Conservation (phyloP, 2,113 vertebrate genomes). For the Sigmodon hispidus region DNA sequence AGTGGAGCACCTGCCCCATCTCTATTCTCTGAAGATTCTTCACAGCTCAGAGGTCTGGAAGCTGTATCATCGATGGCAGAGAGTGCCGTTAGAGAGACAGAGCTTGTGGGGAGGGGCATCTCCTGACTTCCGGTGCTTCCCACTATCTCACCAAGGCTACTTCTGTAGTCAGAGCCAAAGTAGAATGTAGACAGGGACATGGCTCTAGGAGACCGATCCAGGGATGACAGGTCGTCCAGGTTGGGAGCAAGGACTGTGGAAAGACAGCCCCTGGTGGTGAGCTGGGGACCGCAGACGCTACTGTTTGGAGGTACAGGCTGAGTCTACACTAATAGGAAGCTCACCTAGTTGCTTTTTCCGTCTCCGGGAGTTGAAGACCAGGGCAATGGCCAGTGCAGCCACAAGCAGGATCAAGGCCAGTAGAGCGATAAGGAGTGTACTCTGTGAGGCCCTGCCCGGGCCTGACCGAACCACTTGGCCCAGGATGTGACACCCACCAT, state of each 20-base stretch:
- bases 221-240: neutral
- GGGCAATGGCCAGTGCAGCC: slow-evolving; percentile 82
- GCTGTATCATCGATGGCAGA: slow-evolving; percentile 59
- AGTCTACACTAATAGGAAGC: neutral
- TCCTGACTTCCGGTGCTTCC: neutral
- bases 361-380: slow-evolving; percentile 86
- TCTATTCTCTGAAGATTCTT: slow-evolving; percentile 57
- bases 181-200: slow-evolving; percentile 52
- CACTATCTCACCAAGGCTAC: slow-evolving; percentile 77
- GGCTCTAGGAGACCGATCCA: neutral
- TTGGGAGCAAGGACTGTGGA: neutral
- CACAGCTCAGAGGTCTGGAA: neutral
- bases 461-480: slow-evolving; percentile 88
- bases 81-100: slow-evolving; percentile 64
- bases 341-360: slow-evolving; percentile 89
- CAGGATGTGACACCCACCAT: slow-evolving; percentile 85
- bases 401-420: slow-evolving; percentile 85
- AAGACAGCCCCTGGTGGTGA: neutral
- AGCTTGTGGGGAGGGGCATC: neutral
- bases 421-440: slow-evolving; percentile 87
- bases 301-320: neutral
- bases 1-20: slow-evolving; percentile 87
- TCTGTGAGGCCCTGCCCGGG: slow-evolving; percentile 86
- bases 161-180: slow-evolving; percentile 72
- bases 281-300: neutral